Base-by-base conservation (phyloP, 2,888 invertebrate species). In the Embidobia sp. region DNA sequence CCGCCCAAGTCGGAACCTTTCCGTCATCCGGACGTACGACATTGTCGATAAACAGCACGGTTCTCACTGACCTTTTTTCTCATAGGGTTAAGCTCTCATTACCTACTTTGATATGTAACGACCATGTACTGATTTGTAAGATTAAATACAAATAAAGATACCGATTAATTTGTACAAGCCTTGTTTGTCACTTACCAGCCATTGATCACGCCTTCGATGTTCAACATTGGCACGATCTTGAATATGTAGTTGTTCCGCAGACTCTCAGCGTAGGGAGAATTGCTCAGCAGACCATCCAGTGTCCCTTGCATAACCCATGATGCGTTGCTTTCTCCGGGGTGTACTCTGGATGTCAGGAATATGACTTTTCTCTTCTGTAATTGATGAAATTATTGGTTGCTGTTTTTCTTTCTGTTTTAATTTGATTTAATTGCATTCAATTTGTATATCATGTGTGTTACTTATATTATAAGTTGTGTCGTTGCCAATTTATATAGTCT, bases 231-330 rank as follows among this genome's bases (percentile, higher is more conserved):
- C 22, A 97, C 93, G 75, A 97, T 92, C 90, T 96, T 96, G 92
- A 97, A 95, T 80, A 96, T 92, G 88, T 93, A 96, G 82, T 92
- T 92, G 81, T 93, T 92, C 7, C 95, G 91, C 0, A 95, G 90
- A 10, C 92, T 91, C 7, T 90, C 90, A 1, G 94, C 93, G 8
- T 91, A 89, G 1, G 90, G 84, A 5, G 92, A 90, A 84, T 91
- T 91, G 15, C 92, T 92, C 42, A 95, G 89, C 64, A 96, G 90
- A 81, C 91, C 93, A 59, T 93, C 91, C 57, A 96, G 90, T 0
- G 94, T 93, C 3, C 95, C 96, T 87, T 95, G 94, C 95, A 97
- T 95, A 73, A 96, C 94, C 96, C 96, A 97, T 0, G 95, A 95
- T 4, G 96, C 92, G 89, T 96, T 97, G 87, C 95, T 95, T 90